These are phyloP conservation scores for Epinephelus cyanopodus DNA, from an alignment of 2,113 vertebrate genomes.

Conservation along the genomic window DNA sequence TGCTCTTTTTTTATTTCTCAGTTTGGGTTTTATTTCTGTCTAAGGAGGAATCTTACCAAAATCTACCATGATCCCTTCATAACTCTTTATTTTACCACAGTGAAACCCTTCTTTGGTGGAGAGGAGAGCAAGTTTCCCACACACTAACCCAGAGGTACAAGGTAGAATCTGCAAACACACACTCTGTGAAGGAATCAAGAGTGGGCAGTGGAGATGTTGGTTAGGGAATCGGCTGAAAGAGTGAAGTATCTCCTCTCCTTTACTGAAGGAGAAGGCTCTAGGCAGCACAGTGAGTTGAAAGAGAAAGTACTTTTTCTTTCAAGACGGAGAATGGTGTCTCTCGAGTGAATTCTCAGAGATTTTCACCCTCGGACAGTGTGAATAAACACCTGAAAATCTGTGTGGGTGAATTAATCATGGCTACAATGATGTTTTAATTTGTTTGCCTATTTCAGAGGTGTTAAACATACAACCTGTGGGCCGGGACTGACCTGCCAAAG, in stretches of 20 bases:
- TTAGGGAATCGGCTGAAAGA: neutral
- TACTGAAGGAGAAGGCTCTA: too few relatives aligned
- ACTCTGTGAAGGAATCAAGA: neutral
- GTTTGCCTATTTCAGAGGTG: neutral
- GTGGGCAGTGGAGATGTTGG: neutral
- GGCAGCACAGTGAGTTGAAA: too few relatives aligned
- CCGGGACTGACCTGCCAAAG: too few relatives aligned
- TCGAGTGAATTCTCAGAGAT: neutral
- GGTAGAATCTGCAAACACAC: neutral
- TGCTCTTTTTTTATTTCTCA: neutral
- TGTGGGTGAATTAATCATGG: neutral
- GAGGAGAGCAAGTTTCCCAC: neutral
- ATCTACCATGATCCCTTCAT: neutral
- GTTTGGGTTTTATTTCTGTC: neutral
- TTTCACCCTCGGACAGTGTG: neutral
- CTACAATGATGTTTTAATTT: neutral
- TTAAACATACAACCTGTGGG: too few relatives aligned
- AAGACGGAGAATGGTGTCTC: neutral
- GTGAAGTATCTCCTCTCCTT: too few relatives aligned
- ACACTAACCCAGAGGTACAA: neutral
- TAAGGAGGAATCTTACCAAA: neutral
- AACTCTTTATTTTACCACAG: neutral
- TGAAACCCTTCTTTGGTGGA: neutral
- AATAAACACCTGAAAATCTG: neutral
- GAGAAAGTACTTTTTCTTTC: neutral